Conservation (phyloP, 2,888 invertebrate species). For the Suillia variegata region DNA sequence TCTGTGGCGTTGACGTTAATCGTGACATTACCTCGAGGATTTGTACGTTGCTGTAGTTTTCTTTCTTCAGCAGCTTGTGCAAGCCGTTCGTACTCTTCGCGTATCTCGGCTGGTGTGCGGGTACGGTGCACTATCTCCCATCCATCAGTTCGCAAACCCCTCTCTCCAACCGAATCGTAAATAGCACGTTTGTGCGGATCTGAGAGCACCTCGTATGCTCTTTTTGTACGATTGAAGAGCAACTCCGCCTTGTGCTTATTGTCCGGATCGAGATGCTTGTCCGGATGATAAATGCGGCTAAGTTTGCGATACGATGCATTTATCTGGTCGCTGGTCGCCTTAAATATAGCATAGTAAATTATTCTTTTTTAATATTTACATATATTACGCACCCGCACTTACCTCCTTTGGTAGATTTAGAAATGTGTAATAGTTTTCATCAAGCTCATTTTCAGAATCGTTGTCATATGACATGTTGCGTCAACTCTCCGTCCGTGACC, state of each 20-base stretch:
- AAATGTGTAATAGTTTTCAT: constrained; percentile 88
- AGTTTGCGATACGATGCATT: constrained; percentile 89
- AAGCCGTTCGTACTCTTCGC: constrained; percentile 93
- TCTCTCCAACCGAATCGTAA: constrained; percentile 86
- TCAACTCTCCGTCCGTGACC: too few relatives aligned
- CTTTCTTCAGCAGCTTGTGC: constrained; percentile 86
- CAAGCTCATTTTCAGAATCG: constrained; percentile 68
- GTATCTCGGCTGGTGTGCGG: constrained; percentile 92
- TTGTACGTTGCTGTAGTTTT: constrained; percentile 85
- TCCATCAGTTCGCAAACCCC: constrained; percentile 91
- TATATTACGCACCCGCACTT: constrained; percentile 58
- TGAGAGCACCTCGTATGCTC: constrained; percentile 92
- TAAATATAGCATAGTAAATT: constrained; percentile 24
- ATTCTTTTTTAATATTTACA: neutral
- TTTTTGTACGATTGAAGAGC: constrained; percentile 90
- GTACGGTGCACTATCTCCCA: constrained; percentile 94
- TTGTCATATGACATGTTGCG: constrained; percentile 63
- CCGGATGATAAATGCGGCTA: constrained; percentile 94
- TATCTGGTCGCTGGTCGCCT: constrained; percentile 94
- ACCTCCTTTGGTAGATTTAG: constrained; percentile 85
- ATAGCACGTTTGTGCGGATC: constrained; percentile 94
- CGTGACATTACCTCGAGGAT: constrained; percentile 87
- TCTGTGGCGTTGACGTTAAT: constrained; percentile 92
- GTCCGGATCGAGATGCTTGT: constrained; percentile 86
- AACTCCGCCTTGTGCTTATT: constrained; percentile 88